Evolutionary conservation across 2,797 vertebrate species (phyloP).

Genomic region (Mormyrops attenuatus): DNA sequence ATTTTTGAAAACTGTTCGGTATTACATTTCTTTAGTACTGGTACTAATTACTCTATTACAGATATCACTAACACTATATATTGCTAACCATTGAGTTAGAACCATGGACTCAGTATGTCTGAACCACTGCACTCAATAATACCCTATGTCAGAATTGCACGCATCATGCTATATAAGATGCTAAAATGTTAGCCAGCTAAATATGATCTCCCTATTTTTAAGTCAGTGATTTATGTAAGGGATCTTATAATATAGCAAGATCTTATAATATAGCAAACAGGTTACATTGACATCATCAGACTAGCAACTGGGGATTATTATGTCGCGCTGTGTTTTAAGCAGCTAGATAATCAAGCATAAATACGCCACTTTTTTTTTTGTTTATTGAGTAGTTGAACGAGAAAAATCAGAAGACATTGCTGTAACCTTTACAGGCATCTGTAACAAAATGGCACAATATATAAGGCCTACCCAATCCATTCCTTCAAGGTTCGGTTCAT

Average conservation of each 20-base stretch:
- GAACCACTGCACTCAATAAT: not conserved
- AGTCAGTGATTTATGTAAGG: not conserved
- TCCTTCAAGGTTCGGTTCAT: not conserved
- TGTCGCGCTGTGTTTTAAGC: not conserved
- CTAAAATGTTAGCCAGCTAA: not conserved
- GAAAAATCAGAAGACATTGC: not conserved
- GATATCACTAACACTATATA: not conserved
- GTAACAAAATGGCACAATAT: not conserved
- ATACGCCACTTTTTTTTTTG: not conserved
- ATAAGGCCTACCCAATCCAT: not conserved
- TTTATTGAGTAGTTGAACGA: not conserved
- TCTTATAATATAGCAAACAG: not conserved
- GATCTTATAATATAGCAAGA: not conserved
- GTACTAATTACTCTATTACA: not conserved
- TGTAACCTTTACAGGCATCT: not conserved
- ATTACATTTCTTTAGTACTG: not conserved
- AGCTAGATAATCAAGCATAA: not conserved
- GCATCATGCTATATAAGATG: not conserved
- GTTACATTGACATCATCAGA: not conserved
- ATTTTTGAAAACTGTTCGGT: not conserved
- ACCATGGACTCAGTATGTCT: not conserved
- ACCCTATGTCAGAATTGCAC: not conserved
- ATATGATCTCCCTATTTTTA: not conserved
- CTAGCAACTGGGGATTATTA: not conserved
- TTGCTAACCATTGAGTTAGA: not conserved